phyloP scores from a whole-genome alignment of 1,140 invertebrate species.

The Pseudomyrmex pallidus region DNA sequence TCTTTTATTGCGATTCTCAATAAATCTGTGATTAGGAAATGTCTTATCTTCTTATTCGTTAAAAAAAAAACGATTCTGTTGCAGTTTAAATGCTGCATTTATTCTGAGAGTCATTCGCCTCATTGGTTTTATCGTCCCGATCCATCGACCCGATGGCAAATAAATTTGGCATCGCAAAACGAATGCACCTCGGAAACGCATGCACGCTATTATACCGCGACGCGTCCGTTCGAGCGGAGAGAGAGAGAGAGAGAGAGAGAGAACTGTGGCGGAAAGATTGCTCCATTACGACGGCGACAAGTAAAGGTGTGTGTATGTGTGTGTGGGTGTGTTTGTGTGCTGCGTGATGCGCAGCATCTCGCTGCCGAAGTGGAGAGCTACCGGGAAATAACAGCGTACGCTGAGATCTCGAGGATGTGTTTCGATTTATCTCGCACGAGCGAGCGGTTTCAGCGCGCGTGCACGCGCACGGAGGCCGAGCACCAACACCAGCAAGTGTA shows the following conservation, averaged over 20 bases:
- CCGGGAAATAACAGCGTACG: conserved; percentile 52
- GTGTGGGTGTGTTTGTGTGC: neutral
- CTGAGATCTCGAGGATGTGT: conserved; percentile 53
- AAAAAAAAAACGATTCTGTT: neutral
- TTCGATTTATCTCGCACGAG: conserved; percentile 57
- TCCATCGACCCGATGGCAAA: conserved; percentile 4
- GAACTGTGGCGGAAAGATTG: conserved; percentile 57
- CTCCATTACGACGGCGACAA: conserved; percentile 56
- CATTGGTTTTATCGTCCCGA: neutral
- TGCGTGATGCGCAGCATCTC: neutral
- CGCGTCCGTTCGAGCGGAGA: conserved; percentile 27
- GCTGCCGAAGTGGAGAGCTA: conserved; percentile 21
- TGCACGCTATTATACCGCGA: conserved; percentile 36
- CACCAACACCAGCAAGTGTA: conserved; percentile 38
- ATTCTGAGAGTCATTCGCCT: neutral
- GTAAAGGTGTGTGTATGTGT: neutral
- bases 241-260: neutral
- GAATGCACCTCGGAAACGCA: conserved; percentile 23
- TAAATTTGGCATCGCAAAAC: conserved; percentile 15
- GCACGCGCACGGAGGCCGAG: neutral
- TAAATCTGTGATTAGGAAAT: too few relatives aligned
- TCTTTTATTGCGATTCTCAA: too few relatives aligned
- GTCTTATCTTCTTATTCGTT: neutral
- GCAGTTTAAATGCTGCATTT: neutral
- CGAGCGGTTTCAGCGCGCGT: conserved; percentile 24